A percentile compares a stretch with the other conserved stretches of the same genome.
Conservation (phyloP, 2,113 vertebrate species). For the Lathamus discolor region DNA sequence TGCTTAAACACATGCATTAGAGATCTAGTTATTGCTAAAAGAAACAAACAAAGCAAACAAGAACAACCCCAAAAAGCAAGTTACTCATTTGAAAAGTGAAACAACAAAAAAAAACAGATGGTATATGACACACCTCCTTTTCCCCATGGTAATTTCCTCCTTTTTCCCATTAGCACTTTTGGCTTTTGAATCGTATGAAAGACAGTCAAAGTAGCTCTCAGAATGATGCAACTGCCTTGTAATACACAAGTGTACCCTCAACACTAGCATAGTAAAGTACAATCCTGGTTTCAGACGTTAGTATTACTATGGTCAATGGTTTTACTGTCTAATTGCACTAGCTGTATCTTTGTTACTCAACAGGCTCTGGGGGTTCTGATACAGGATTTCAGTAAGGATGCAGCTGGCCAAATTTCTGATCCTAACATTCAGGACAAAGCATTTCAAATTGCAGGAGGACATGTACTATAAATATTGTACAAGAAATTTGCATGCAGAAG, state of each 20-base stretch:
- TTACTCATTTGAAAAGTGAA: neutral
- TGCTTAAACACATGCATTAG: neutral
- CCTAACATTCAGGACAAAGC: neutral
- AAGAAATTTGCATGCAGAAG: neutral
- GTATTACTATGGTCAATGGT: neutral
- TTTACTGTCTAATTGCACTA: neutral
- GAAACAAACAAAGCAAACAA: neutral
- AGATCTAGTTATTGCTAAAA: neutral
- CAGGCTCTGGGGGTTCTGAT: neutral
- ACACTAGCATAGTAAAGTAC: neutral
- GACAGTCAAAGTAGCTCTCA: neutral
- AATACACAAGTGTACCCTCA: accelerated
- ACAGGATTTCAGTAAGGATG: neutral
- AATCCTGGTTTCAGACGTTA: accelerated
- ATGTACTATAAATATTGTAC: neutral
- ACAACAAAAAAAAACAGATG: neutral
- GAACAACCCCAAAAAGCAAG: neutral
- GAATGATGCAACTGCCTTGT: neutral
- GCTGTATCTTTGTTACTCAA: neutral
- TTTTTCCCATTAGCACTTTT: neutral
- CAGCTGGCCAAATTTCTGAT: neutral
- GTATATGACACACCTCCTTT: neutral
- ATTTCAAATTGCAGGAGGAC: neutral
- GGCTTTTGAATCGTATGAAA: neutral
- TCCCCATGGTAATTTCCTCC: neutral